Percentiles rank a stretch among this genome's conserved stretches.
These are phyloP conservation scores for Pachyramphus minor DNA, from an alignment of 2,113 vertebrate species.

Conservation along the genomic window DNA sequence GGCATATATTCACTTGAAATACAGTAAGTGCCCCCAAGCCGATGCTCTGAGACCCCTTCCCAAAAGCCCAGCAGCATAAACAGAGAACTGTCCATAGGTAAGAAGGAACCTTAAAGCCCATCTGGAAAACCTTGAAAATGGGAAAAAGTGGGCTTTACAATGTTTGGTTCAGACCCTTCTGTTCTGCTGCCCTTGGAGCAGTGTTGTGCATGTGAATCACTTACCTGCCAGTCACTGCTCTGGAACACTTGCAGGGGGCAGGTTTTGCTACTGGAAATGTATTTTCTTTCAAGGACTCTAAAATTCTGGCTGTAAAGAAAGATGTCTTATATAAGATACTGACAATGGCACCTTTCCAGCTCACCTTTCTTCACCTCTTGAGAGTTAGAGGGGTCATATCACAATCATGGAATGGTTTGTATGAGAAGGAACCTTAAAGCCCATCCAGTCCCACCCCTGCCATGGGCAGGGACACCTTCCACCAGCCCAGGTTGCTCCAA, in stretches of 20 bases:
- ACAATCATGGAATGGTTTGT: not conserved
- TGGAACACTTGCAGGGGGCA: not conserved
- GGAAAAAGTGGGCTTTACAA: not conserved
- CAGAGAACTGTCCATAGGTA: not conserved
- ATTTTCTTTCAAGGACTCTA: not conserved
- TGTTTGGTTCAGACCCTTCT: accelerated
- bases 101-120: not conserved
- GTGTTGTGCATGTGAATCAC: not conserved
- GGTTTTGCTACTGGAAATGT: not conserved
- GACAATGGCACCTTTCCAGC: not conserved
- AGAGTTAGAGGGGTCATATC: not conserved
- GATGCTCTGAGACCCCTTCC: not conserved
- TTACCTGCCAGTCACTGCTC: not conserved
- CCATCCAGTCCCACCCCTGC: not conserved
- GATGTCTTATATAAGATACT: not conserved
- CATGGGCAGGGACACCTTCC: not conserved
- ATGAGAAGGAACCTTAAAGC: not conserved
- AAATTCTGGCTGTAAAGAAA: not conserved
- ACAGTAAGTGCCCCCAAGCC: not conserved
- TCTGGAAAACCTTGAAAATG: not conserved
- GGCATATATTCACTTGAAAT: not conserved
- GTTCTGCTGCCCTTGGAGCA: not conserved
- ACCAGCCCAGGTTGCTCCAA: not conserved
- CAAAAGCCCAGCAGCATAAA: not conserved
- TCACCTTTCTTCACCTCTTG: not conserved